Base-by-base conservation (phyloP, 2,797 vertebrate genomes). In the Lutjanus argentimaculatus region DNA sequence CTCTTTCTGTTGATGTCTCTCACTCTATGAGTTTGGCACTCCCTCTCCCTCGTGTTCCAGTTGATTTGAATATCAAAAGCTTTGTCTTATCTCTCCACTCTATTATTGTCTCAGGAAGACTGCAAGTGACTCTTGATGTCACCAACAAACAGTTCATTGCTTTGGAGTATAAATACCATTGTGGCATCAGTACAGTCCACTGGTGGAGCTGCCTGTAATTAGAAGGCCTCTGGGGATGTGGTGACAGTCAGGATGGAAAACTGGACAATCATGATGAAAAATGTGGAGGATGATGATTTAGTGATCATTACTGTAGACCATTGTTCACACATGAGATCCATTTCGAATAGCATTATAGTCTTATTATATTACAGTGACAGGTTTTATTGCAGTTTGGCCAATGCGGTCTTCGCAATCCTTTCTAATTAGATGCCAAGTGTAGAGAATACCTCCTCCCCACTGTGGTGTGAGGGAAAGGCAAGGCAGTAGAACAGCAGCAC, bases 91-190 rank as follows among this genome's bases (percentile, higher is more conserved):
- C 71, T 75, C 67, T 49, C 56, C 30, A 8, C 79, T 85, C 85
- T 85, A 81, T 87, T 83, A 85, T 79, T 87, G 75, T 87, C 85
- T 85, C 80, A 71, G 79, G 58, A 80, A 86, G 64, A 77, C 69
- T 58, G 69, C 59, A 55, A 86, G 71, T 74, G 82, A 89, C 82
- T 89, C 58, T 79, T 79, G 80, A 83, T 83, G 85, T 83, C 22
- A 48, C 77, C 75, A 87, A 87, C 82, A 87, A 85, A 87, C 80
- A 76, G 58, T 57, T 78, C 66, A 40, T 49, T 40, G 67, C 77
- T 87, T 89, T 87, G 71, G 77, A 87, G 75, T 87, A 89, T 85
- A 85, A 87, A 89, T 87, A 89, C 16, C 63, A 53, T 14, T 15
- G 61, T 79, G 81, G 87, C 73, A 72, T 78, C 48, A 68, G 46